Percentiles rank a stretch among this genome's conserved stretches.
Conservation (phyloP, 2,113 vertebrate genomes). For the Sterrhoptilus dennistouni region DNA sequence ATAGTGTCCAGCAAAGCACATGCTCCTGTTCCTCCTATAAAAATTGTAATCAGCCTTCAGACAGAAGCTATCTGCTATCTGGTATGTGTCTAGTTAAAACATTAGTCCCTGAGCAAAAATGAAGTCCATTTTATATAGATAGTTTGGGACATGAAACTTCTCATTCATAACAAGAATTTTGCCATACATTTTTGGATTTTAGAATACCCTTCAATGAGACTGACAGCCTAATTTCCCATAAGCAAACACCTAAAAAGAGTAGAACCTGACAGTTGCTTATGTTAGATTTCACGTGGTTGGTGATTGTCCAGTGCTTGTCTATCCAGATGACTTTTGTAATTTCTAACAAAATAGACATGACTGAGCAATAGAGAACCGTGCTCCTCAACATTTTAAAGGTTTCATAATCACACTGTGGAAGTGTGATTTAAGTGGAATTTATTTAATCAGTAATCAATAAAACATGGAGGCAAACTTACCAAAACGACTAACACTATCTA, state of each 20-base stretch:
- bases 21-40: not conserved
- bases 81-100: not conserved
- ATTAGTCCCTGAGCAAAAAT: not conserved
- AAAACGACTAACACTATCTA: constrained; percentile 88
- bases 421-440: not conserved
- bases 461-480: constrained; percentile 75
- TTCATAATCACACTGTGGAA: not conserved
- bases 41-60: not conserved
- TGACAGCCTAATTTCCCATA: not conserved
- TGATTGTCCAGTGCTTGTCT: not conserved
- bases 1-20: not conserved
- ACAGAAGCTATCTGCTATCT: not conserved
- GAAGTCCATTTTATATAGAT: not conserved
- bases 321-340: not conserved
- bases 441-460: not conserved
- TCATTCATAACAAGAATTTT: not conserved
- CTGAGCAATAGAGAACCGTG: not conserved
- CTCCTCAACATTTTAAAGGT: not conserved
- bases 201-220: not conserved
- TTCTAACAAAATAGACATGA: not conserved
- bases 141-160: not conserved
- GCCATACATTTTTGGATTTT: not conserved
- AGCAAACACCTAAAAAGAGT: not conserved
- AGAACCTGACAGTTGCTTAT: not conserved
- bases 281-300: not conserved